Evolutionary conservation across 2,113 vertebrate genomes (phyloP), one percentile per base, ranked within the genome.

Genomic region (Corythornis vintsioides): DNA sequence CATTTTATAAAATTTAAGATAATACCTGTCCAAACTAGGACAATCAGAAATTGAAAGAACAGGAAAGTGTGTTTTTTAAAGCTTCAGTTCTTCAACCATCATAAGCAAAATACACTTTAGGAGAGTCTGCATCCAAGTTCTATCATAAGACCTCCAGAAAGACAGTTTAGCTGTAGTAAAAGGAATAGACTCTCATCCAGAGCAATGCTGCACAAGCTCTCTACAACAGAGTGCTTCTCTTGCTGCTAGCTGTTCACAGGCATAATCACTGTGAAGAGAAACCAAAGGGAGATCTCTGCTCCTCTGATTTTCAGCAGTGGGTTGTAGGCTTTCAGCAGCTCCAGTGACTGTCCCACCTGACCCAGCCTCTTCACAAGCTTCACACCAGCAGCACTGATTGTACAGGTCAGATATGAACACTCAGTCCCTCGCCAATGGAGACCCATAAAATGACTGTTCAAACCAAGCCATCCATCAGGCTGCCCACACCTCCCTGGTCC

Each of bases 291-390:
- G 18, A 83, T 40, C 20, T 53, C 64, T 55, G 65, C 48, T 71
- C 35, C 11, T 64, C 26, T 70, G 18, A 64, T 73, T 81, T 69
- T 55, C 43, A 64, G 19, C 9, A 6, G 47, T 38, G 35, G n/a
- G 8, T 13, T 66, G 66, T 67, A 89, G 35, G 60, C n/a, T 70
- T 93, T 75, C 45, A 81, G 60, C 42, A 84, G 56, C 38, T 74
- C 26, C 53, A 43, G 0, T 18, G 31, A 50, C 26, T 21, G 26
- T 47, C 26, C 64, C 38, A 47, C 13, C 9, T 2, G 1, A 84
- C 21, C 21, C 21, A 57, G 18, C 4, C 17, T 70, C 35, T 48
- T 70, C 70, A 67, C 26, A 67, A 83, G 60, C 45, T 77, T 77
- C 82, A 63, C 29, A 57, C 5, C 24, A 74, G 35, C 77, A 84